Evolutionary conservation across 2,888 invertebrate genomes (phyloP), one percentile per base, ranked within the genome.

Genomic region (Ligdia adustata): DNA sequence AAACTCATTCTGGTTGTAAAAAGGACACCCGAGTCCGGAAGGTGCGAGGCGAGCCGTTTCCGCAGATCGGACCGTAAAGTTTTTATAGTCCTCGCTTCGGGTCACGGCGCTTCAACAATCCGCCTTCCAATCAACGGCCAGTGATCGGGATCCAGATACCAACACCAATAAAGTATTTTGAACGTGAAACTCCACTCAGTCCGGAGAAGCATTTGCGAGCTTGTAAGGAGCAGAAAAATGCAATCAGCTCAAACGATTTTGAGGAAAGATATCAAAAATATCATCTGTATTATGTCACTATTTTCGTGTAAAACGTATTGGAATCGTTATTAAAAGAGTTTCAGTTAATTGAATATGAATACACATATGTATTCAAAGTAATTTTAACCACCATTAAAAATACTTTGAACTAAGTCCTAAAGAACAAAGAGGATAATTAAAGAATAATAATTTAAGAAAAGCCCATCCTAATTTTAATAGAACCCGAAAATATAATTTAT

Each of bases 21-120:
- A 65, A 62, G 55, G 58, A 58, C 58, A 62, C 54, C 45, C 48
- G 37, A 29, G 33, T 28, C 50, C 46, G 52, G 55, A 48, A 53
- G 49, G 40, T 32, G 37, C 45, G 51, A 51, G 45, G 43, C 49
- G 27, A 35, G 53, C 46, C 57, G 64, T 59, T 69, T 69, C 67
- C 67, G 62, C 66, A 63, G 69, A 65, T 66, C 61, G 61, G 22
- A 60, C 72, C 75, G 72, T 83, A 82, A 83, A 86, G 61, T 79
- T 82, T 87, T 87, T 84, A 85, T 81, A 73, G 82, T 75, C 82
- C 81, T 77, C 79, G 78, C 81, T 84, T 75, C 82, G 79, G 82
- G 74, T 76, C 79, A 73, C 67, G 62, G 75, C 74, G 66, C 69
- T 55, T 72, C 66, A 66, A 79, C 77, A 73, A 79, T 83, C 82